Percentiles rank a stretch among this genome's conserved stretches.
phyloP scores from a whole-genome alignment of 2,113 vertebrate species.

The Coturnix japonica region DNA sequence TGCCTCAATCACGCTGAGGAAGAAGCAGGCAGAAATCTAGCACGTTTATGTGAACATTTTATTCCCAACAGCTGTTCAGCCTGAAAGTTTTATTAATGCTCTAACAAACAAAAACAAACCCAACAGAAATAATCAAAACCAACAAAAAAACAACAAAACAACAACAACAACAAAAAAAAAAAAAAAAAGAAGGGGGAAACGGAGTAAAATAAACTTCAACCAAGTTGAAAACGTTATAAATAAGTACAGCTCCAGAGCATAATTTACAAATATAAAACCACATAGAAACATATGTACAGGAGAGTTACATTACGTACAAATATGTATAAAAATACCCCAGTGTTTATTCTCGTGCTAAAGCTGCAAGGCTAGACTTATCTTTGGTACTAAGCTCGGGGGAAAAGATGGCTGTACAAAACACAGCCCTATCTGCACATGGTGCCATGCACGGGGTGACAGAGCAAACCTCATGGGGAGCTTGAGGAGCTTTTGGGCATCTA shows the following conservation, averaged over 20 bases:
- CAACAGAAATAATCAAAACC: slow-evolving; percentile 12
- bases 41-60: slow-evolving; percentile 55
- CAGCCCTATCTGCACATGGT: neutral
- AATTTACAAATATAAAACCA: slow-evolving; percentile 81
- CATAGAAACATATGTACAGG: slow-evolving; percentile 79
- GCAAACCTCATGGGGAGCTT: rapidly evolving
- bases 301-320: slow-evolving; percentile 67
- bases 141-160: neutral
- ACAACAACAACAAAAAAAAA: neutral
- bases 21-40: slow-evolving; percentile 53
- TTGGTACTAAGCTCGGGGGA: slow-evolving; percentile 70
- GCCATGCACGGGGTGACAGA: neutral
- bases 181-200: neutral
- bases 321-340: slow-evolving; percentile 70
- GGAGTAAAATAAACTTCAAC: slow-evolving; percentile 54
- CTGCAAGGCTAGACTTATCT: slow-evolving; percentile 64
- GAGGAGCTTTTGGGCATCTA: neutral
- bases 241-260: slow-evolving; percentile 77
- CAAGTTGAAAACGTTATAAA: slow-evolving; percentile 80
- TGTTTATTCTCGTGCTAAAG: slow-evolving; percentile 64
- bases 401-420: neutral
- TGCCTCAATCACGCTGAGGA: slow-evolving; percentile 1
- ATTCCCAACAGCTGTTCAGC: slow-evolving; percentile 63
- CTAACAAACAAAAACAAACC: slow-evolving; percentile 40
- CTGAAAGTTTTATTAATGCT: slow-evolving; percentile 54